Conservation (phyloP, 2,797 vertebrate genomes). For the Scarus forsteni region DNA sequence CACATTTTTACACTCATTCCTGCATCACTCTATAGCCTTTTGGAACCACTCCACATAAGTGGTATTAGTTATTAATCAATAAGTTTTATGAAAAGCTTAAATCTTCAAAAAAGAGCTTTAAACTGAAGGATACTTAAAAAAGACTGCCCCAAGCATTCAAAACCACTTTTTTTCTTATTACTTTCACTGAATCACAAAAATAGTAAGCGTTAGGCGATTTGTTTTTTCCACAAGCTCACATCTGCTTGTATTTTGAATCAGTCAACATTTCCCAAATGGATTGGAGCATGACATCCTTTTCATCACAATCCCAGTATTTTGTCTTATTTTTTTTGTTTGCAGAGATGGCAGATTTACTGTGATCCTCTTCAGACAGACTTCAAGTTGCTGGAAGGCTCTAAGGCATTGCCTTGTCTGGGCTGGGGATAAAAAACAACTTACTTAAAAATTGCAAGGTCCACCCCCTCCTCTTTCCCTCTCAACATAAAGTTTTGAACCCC, state of each 20-base stretch:
- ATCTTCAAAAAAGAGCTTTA: too few relatives aligned
- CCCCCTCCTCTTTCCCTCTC: not conserved
- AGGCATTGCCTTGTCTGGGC: slow-evolving; percentile 48
- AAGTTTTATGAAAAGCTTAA: too few relatives aligned
- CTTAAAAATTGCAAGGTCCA: not conserved
- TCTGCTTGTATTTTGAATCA: slow-evolving; percentile 4
- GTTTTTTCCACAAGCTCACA: slow-evolving; percentile 5
- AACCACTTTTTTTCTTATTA: not conserved
- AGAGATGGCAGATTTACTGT: slow-evolving; percentile 24
- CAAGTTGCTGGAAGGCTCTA: slow-evolving; percentile 33
- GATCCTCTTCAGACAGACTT: slow-evolving; percentile 32
- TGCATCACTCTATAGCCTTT: too few relatives aligned
- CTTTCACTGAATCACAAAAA: too few relatives aligned
- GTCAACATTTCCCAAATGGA: not conserved
- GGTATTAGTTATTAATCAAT: too few relatives aligned
- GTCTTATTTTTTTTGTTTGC: slow-evolving; percentile 24
- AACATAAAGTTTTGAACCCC: slow-evolving; percentile 23
- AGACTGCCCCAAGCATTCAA: not conserved
- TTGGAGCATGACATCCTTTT: not conserved
- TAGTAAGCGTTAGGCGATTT: not conserved
- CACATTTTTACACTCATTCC: too few relatives aligned
- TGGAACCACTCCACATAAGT: too few relatives aligned
- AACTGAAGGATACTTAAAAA: slow-evolving; percentile 4
- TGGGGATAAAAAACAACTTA: slow-evolving; percentile 40
- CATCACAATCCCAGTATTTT: slow-evolving; percentile 7